Conservation (phyloP, 2,113 vertebrate genomes). For the Miniopterus natalensis region DNA sequence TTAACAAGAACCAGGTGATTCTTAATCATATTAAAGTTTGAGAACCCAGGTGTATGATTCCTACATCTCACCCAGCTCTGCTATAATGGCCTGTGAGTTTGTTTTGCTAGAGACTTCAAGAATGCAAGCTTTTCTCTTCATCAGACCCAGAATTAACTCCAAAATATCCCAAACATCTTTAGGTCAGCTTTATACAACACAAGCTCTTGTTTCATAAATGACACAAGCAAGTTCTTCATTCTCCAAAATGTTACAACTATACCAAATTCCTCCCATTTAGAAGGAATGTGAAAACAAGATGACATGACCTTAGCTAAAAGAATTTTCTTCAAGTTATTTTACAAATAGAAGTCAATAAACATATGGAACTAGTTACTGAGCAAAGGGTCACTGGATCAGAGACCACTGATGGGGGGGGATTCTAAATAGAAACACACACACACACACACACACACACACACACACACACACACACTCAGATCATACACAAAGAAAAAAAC, state of each 20-base stretch:
- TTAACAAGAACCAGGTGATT: background rate
- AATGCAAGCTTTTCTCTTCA: conserved; percentile 15
- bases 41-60: background rate
- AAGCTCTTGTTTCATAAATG: conserved; percentile 77
- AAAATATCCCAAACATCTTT: conserved; percentile 57
- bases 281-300: conserved; percentile 86
- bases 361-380: conserved; percentile 85
- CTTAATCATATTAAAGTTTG: background rate
- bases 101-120: conserved; percentile 33
- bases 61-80: background rate
- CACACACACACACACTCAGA: background rate
- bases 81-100: background rate
- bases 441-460: background rate
- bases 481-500: conserved; percentile 31
- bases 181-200: conserved; percentile 70
- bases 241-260: conserved; percentile 81
- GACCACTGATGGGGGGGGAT: background rate
- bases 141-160: background rate
- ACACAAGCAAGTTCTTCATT: conserved; percentile 75
- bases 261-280: conserved; percentile 79
- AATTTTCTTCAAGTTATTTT: conserved; percentile 79
- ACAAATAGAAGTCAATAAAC: conserved; percentile 78
- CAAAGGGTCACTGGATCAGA: conserved; percentile 58
- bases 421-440: background rate
- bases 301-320: conserved; percentile 81